Conservation (phyloP, 2,888 invertebrate species). For the Fragum sueziense region DNA sequence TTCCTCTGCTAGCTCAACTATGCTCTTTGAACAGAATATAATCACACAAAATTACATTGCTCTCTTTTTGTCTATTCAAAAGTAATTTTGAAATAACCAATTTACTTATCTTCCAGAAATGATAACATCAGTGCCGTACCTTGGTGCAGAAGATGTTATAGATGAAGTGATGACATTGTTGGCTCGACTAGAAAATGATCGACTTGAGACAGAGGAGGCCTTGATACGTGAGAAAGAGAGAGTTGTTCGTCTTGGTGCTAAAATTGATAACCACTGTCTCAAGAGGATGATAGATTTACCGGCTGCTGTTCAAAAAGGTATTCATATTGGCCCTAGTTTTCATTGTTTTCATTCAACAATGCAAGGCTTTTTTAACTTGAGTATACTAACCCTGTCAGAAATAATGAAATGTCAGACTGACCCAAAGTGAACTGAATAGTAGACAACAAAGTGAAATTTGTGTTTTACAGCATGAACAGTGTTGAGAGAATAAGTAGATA, state of each 20-base stretch:
- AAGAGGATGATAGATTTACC: constrained; percentile 76
- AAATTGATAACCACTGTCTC: constrained; percentile 75
- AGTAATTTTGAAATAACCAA: too few relatives aligned
- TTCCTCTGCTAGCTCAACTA: constrained; percentile 2
- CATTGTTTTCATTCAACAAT: too few relatives aligned
- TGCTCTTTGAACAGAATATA: too few relatives aligned
- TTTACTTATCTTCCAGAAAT: constrained; percentile 18
- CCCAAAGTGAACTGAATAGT: not conserved
- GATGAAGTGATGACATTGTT: constrained; percentile 79
- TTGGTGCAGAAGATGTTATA: constrained; percentile 81
- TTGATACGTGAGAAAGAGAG: constrained; percentile 71
- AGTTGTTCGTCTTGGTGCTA: constrained; percentile 68
- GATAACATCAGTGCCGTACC: constrained; percentile 68
- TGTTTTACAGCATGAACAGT: not conserved
- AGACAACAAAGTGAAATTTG: not conserved
- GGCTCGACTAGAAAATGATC: constrained; percentile 79
- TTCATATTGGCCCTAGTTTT: not conserved
- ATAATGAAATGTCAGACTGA: not conserved
- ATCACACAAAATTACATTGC: too few relatives aligned
- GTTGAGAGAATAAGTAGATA: not conserved
- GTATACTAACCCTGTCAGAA: too few relatives aligned
- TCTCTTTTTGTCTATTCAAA: too few relatives aligned
- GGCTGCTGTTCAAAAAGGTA: constrained; percentile 79
- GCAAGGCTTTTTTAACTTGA: too few relatives aligned
- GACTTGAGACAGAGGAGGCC: constrained; percentile 70